Evolutionary conservation across 2,888 invertebrate species (phyloP), one percentile per base, ranked within the genome.

Genomic region (Synergus laeviventris): DNA sequence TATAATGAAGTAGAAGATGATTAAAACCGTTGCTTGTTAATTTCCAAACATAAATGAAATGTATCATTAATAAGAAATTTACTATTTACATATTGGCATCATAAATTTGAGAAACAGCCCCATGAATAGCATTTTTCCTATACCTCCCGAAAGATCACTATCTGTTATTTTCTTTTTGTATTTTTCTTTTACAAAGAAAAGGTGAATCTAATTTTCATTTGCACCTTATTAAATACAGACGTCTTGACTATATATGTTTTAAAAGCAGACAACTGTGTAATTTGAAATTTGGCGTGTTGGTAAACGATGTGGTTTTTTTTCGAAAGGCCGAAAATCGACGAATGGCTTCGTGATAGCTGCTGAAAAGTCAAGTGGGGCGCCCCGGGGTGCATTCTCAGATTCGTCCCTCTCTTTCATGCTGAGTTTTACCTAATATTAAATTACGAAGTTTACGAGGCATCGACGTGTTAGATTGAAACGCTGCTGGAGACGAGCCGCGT

Each of bases 361-460:
- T 42, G 24, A 45, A 66, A 24, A 66, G 66, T 66, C 66, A 66
- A 45, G 45, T 66, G n/a, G 45, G 66, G 16, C 24, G 7, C 66
- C 45, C 45, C 45, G 66, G 24, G n/a, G 66, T 45, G 66, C 45
- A 31, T 49, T 66, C 66, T 49, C 45, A n/a, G 61, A 61, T 36
- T 9, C 61, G 31, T 66, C 45, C 66, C 24, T 66, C 24, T 66
- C 24, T 66, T 66, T 45, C 66, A 42, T 31, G 66, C 66, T 66
- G 66, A 66, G 66, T 66, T 66, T 66, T 66, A 66, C 66, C 45
- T 66, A 66, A 66, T 66, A 45, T 45, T 66, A 66, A 66, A 45
- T 66, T 66, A 66, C 66, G 24, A 42, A 24, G 66, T 66, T 45
- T 45, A 24, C 24, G 42, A 45, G 66, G 45, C 66, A 66, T 66